phyloP scores from a whole-genome alignment of 2,113 vertebrate genomes.

The Sterna hirundo region DNA sequence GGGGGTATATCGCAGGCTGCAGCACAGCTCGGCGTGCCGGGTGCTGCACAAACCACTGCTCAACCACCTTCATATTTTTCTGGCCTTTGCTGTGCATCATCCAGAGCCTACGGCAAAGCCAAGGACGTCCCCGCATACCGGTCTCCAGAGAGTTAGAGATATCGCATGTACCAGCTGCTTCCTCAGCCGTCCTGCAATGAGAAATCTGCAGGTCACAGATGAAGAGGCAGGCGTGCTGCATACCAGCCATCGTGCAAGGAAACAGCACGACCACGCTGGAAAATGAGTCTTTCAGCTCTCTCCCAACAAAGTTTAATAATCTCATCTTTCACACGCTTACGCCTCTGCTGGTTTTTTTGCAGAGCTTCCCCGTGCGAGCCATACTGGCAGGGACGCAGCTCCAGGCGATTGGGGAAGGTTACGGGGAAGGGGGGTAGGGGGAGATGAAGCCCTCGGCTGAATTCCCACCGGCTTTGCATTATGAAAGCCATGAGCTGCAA shows the following conservation, averaged over 20 bases:
- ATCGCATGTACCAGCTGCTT: background rate
- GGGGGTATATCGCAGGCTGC: fast-evolving
- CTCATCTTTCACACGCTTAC: constrained; percentile 3
- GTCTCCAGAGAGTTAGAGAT: background rate
- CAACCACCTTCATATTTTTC: background rate
- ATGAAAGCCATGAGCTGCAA: constrained; percentile 52
- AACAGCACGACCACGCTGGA: background rate
- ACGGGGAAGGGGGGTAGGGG: background rate
- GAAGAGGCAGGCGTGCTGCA: background rate
- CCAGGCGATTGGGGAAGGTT: constrained; percentile 14
- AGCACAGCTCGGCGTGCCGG: background rate
- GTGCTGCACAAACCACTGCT: background rate
- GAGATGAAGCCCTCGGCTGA: background rate
- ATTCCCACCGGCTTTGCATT: constrained; percentile 51
- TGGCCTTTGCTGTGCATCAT: background rate
- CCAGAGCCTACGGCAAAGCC: background rate
- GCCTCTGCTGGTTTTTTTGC: background rate
- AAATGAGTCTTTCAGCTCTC: background rate
- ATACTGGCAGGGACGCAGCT: background rate
- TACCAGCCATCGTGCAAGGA: background rate
- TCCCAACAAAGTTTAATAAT: constrained; percentile 43
- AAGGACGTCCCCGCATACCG: background rate
- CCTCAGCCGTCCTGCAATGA: background rate
- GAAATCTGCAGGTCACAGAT: constrained; percentile 9
- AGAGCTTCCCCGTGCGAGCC: background rate